Evolutionary conservation across 2,797 vertebrate genomes (phyloP).

Genomic region (Pyrocephalus nanus): DNA sequence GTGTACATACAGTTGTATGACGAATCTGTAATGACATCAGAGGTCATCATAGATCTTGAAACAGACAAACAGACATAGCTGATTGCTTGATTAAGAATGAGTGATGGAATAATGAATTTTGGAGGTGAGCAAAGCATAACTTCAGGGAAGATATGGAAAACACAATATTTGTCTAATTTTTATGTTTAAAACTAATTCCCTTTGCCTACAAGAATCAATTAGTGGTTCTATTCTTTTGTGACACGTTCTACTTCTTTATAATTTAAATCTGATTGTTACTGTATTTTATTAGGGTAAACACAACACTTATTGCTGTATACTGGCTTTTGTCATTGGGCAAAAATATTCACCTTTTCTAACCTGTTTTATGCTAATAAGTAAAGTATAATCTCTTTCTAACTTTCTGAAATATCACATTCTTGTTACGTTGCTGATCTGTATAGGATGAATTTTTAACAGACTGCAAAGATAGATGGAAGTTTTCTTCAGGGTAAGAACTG

Average conservation of each 20-base stretch:
- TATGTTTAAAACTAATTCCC: background rate
- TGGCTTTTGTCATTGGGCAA: background rate
- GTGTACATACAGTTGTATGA: background rate
- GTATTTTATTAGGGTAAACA: background rate
- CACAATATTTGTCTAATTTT: background rate
- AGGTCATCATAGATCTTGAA: background rate
- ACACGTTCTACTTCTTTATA: background rate
- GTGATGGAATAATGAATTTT: background rate
- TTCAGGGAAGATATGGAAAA: background rate
- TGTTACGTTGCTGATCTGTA: background rate
- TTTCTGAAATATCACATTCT: background rate
- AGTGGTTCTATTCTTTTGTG: background rate
- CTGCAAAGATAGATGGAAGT: background rate
- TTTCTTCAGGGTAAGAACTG: conserved; percentile 32
- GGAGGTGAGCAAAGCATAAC: background rate
- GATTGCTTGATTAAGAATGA: background rate
- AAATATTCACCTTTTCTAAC: background rate
- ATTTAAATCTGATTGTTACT: background rate
- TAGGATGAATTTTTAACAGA: background rate
- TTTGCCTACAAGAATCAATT: background rate
- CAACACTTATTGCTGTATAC: background rate
- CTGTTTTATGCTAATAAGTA: background rate
- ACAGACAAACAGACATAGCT: background rate
- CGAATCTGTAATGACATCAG: background rate
- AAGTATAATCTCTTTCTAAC: background rate